Conservation (phyloP, 2,797 vertebrate genomes). For the Octomys mimax region DNA sequence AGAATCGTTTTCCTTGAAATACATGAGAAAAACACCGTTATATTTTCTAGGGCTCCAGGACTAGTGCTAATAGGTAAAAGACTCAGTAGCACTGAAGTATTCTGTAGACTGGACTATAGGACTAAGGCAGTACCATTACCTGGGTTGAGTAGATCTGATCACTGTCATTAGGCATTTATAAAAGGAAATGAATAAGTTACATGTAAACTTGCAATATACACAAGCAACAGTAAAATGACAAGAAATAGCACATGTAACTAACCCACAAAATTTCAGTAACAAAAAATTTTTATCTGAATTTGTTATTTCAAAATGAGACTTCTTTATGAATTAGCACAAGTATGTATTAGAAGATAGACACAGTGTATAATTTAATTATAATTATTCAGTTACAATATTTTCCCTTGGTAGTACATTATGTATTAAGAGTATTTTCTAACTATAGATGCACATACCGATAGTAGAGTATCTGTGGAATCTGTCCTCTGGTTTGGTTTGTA, state of each 20-base stretch:
- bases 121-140: neutral
- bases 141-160: neutral
- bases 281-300: conserved; percentile 10
- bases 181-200: conserved; percentile 43
- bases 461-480: conserved; percentile 99
- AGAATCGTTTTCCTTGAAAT: conserved; percentile 12
- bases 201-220: conserved; percentile 58
- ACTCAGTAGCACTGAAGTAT: conserved; percentile 13
- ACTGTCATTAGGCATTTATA: conserved; percentile 18
- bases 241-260: neutral
- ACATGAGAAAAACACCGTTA: neutral
- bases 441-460: conserved; percentile 93
- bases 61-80: neutral
- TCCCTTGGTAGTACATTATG: neutral
- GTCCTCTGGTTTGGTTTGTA: conserved; percentile 98
- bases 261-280: neutral
- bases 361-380: neutral
- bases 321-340: conserved; percentile 28
- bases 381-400: neutral
- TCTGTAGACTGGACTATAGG: neutral
- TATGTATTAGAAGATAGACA: neutral
- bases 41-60: neutral
- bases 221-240: neutral
- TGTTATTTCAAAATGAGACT: conserved; percentile 21
- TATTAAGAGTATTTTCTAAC: neutral